These are phyloP conservation scores for Anguilla rostrata DNA, from an alignment of 2,113 vertebrate species.

Conservation along the genomic window DNA sequence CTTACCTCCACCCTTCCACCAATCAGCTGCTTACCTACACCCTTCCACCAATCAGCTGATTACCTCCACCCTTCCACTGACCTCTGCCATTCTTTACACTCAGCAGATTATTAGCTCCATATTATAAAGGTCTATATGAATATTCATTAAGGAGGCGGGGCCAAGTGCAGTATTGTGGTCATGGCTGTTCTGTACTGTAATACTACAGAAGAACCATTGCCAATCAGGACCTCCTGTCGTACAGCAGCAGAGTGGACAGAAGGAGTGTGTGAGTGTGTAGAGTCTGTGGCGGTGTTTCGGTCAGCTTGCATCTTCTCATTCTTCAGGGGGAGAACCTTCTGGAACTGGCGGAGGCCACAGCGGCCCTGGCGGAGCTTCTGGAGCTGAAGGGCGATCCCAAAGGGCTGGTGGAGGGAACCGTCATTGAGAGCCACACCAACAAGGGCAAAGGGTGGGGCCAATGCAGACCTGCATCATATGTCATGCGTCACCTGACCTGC, in stretches of 20 bases:
- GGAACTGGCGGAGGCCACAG: constrained; percentile 84
- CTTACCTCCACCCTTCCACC: not conserved
- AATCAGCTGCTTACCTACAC: not conserved
- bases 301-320: constrained; percentile 11
- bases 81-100: no score
- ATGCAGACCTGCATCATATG: no score
- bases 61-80: not conserved
- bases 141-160: no score
- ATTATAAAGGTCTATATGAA: no score
- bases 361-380: constrained; percentile 86
- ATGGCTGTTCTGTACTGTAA: no score
- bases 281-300: not conserved
- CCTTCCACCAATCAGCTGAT: not conserved
- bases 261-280: not conserved
- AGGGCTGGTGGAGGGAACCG: constrained; percentile 79
- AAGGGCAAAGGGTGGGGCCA: constrained; percentile 80
- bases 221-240: no score
- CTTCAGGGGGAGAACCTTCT: constrained; percentile 83
- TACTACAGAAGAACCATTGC: no score
- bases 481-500: no score
- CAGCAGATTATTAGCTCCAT: no score
- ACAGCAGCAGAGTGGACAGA: no score
- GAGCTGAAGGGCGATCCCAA: constrained; percentile 84
- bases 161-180: no score
- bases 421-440: constrained; percentile 90